These are phyloP conservation scores for Pterocles burchelli DNA, from an alignment of 2,113 vertebrate species.

Conservation along the genomic window DNA sequence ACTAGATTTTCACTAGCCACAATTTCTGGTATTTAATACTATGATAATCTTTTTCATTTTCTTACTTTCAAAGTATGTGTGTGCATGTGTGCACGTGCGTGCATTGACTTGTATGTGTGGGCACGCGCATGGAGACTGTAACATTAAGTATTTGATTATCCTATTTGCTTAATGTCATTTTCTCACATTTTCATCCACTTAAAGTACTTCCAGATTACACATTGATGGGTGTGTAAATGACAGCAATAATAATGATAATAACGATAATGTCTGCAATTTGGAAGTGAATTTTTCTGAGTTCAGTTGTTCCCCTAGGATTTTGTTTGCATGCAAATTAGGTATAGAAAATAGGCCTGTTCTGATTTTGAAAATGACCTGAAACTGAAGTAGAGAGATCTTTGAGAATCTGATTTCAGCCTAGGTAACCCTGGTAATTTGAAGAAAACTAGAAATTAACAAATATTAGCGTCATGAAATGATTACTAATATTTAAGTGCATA, in stretches of 20 bases:
- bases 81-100: fast-evolving
- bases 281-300: neutral
- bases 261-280: neutral
- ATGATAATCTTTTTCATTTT: neutral
- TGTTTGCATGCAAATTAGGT: neutral
- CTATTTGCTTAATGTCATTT: neutral
- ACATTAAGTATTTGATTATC: neutral
- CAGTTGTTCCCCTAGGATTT: neutral
- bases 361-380: neutral
- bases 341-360: neutral
- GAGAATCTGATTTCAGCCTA: neutral
- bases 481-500: neutral
- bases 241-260: constrained; percentile 9
- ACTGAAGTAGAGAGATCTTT: neutral
- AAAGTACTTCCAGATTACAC: neutral
- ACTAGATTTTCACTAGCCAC: neutral
- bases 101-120: neutral
- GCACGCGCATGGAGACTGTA: fast-evolving
- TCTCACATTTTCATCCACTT: neutral
- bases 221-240: neutral
- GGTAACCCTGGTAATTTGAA: neutral
- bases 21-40: neutral
- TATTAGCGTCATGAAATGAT: neutral
- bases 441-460: neutral
- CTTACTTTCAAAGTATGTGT: neutral